These are phyloP conservation scores for Athetis lepigone DNA, from an alignment of 2,888 invertebrate genomes.

Conservation along the genomic window DNA sequence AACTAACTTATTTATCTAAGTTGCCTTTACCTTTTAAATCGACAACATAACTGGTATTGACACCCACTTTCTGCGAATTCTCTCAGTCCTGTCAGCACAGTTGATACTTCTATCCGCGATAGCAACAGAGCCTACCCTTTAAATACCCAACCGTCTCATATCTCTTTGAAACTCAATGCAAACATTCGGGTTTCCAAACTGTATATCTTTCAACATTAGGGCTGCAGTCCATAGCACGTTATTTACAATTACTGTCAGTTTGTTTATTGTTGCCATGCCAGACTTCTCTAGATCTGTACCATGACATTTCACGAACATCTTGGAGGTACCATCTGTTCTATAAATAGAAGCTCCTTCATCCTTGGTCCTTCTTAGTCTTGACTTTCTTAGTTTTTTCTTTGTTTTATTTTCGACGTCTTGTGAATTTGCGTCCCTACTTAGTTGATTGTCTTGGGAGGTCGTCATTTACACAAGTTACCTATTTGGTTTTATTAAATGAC, in stretches of 20 bases:
- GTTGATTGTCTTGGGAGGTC: background rate
- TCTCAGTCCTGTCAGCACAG: too few species aligned
- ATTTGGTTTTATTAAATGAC: background rate
- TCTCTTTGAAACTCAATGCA: slow-evolving; percentile 20
- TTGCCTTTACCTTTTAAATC: too few species aligned
- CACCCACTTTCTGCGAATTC: too few species aligned
- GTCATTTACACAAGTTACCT: background rate
- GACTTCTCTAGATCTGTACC: slow-evolving; percentile 73
- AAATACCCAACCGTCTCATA: background rate
- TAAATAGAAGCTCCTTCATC: slow-evolving; percentile 42
- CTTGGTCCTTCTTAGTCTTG: slow-evolving; percentile 21
- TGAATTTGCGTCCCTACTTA: background rate
- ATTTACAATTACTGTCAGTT: slow-evolving; percentile 75
- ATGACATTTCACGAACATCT: slow-evolving; percentile 70
- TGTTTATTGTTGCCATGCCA: slow-evolving; percentile 76
- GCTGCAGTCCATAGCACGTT: slow-evolving; percentile 45
- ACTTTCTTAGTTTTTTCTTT: background rate
- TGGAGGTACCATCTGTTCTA: slow-evolving; percentile 71
- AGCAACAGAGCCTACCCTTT: background rate
- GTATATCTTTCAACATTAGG: slow-evolving; percentile 50
- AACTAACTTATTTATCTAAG: too few species aligned
- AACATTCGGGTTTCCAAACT: slow-evolving; percentile 45
- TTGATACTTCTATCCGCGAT: background rate
- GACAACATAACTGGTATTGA: too few species aligned
- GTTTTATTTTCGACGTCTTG: background rate